Base-by-base conservation (phyloP, 2,797 vertebrate genomes). In the Pampus argenteus region DNA sequence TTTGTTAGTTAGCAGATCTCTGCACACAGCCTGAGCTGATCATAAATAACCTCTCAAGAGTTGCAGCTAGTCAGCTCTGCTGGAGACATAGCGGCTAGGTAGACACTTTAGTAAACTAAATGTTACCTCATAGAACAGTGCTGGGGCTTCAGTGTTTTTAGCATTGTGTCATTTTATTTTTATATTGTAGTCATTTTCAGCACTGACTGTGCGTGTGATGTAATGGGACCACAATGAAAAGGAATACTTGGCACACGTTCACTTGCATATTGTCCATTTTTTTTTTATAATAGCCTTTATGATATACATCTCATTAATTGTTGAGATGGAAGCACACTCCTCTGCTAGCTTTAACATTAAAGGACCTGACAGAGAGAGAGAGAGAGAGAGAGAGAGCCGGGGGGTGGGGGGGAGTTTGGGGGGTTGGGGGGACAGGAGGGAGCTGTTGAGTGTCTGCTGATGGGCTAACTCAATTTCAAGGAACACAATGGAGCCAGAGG, bases 391-490 rank as follows among this genome's bases (percentile, higher is more conserved):
- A 0, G 40, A 31, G 52, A 11, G 20, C 44, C 26, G 34, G 7
- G 9, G 20, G 52, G 48, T 29, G 10, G 62, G 65, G 11, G 51
- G 20, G 47, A 7, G n/a, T n/a, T n/a, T n/a, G 47, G 25, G 0
- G 8, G 47, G 20, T 1, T 45, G 65, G 42, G 44, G 28, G 44
- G 40, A 59, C 20, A 48, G 50, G 67, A 31, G 74, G 57, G 63
- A 66, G 71, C 71, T 86, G 86, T 75, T 82, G 81, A 87, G 79
- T 70, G 71, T 85, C 76, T 88, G 67, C 73, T 87, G 83, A 88
- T 79, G 82, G 85, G 40, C 84, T 88, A 84, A 91, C 82, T 89
- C 87, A 88, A 88, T 91, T 87, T 83, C 78, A 83, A 75, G 68
- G 74, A 86, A 90, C 83, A 90, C 86, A 90, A 90, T 87, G 79